Conservation (phyloP, 2,888 invertebrate species). For the Neoaliturus tenellus region DNA sequence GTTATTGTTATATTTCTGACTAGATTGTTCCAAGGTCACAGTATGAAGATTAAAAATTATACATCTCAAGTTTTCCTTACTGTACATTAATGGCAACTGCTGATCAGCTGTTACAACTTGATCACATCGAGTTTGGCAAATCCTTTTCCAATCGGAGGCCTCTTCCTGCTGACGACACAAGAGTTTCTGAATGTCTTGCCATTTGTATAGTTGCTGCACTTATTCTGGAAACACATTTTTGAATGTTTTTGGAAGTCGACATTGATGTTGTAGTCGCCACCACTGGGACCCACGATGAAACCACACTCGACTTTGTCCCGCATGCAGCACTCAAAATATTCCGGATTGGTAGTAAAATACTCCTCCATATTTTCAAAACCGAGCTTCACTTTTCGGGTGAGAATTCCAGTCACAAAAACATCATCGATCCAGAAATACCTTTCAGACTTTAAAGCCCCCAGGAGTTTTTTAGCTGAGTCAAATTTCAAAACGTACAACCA, state of each 20-base stretch:
- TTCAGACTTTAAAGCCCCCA: slow-evolving; percentile 75
- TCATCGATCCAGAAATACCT: slow-evolving; percentile 96
- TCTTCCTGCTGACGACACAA: slow-evolving; percentile 75
- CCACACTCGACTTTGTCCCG: slow-evolving; percentile 80
- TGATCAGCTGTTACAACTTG: slow-evolving; percentile 45
- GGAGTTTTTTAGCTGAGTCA: slow-evolving; percentile 77
- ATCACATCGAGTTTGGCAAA: slow-evolving; percentile 59
- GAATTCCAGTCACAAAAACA: slow-evolving; percentile 88
- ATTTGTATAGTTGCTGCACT: slow-evolving; percentile 74
- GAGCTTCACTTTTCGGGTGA: slow-evolving; percentile 78
- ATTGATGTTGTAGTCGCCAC: slow-evolving; percentile 82
- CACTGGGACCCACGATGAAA: slow-evolving; percentile 85
- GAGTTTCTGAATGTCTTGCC: slow-evolving; percentile 76
- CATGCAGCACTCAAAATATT: slow-evolving; percentile 85
- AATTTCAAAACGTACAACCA: slow-evolving; percentile 89
- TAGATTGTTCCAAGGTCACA: too few relatives aligned
- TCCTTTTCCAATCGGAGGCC: slow-evolving; percentile 62
- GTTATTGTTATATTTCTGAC: too few relatives aligned
- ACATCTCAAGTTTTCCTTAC: too few relatives aligned
- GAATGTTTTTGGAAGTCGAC: slow-evolving; percentile 80
- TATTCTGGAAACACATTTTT: slow-evolving; percentile 76
- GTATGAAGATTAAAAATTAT: too few relatives aligned
- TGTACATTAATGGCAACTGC: too few relatives aligned
- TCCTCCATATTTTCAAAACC: slow-evolving; percentile 76
- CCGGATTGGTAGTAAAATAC: slow-evolving; percentile 83